phyloP scores from a whole-genome alignment of 1,140 invertebrate species.

The Araneus ventricosus region DNA sequence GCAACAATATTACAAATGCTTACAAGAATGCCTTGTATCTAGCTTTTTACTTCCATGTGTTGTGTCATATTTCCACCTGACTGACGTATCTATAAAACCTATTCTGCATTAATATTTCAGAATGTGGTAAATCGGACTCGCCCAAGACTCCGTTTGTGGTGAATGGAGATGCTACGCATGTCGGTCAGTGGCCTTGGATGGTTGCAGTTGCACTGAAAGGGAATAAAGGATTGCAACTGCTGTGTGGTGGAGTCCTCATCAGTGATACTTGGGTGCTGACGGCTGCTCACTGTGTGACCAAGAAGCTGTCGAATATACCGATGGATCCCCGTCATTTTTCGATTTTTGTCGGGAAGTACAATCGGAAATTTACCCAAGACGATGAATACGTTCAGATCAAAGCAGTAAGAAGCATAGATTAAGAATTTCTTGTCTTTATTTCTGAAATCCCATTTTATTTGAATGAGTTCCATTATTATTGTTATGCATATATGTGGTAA shows the following conservation, averaged over 20 bases:
- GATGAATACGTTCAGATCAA: conserved; percentile 73
- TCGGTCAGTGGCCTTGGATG: conserved; percentile 76
- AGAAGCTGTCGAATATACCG: not conserved
- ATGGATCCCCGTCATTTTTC: conserved; percentile 32
- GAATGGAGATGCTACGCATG: conserved; percentile 52
- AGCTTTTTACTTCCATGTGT: no score
- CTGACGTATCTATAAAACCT: no score
- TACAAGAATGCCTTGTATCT: no score
- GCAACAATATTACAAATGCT: no score
- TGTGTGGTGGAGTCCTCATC: conserved; percentile 74
- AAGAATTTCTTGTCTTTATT: not conserved
- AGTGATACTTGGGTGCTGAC: conserved; percentile 75
- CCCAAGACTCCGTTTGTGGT: conserved; percentile 70
- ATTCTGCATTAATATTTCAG: conserved; percentile 24
- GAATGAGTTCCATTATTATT: not conserved
- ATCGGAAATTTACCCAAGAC: conserved; percentile 53
- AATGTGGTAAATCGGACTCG: conserved; percentile 71
- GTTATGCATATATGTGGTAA: no score
- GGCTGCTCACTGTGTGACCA: conserved; percentile 76
- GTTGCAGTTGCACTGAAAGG: conserved; percentile 7
- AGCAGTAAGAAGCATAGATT: conserved; percentile 22
- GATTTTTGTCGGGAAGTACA: conserved; percentile 72
- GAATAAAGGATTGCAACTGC: not conserved
- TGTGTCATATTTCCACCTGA: no score
- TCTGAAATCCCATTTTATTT: not conserved